Evolutionary conservation across 2,888 invertebrate species (phyloP).

Genomic region (Monopis laevigella): DNA sequence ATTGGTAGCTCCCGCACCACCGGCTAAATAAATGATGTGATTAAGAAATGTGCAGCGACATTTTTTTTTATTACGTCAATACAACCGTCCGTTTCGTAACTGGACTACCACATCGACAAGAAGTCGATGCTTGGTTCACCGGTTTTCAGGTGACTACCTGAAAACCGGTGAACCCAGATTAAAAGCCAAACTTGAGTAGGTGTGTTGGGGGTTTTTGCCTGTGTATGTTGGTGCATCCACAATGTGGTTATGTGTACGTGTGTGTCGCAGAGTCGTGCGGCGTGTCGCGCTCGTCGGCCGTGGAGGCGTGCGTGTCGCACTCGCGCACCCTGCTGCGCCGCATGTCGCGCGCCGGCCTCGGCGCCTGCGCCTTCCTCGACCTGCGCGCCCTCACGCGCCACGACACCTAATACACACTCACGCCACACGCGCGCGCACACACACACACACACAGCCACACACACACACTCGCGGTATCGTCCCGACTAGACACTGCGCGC

Average conservation of each 20-base stretch:
- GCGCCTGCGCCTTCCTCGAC: conserved; percentile 95
- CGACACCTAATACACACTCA: conserved; percentile 37
- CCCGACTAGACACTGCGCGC: background rate
- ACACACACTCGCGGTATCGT: conserved; percentile 14
- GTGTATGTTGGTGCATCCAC: conserved; percentile 8
- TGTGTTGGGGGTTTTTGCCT: no score
- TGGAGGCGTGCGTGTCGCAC: conserved; percentile 93
- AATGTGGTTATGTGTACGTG: background rate
- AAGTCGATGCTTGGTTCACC: no score
- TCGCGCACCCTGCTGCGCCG: conserved; percentile 87
- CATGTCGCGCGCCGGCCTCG: conserved; percentile 90
- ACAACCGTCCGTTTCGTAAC: no score
- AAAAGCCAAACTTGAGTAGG: no score
- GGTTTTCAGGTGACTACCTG: no score
- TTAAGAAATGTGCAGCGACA: no score
- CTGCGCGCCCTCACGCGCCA: conserved; percentile 83
- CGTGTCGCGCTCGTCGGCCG: conserved; percentile 88
- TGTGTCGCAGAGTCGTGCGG: conserved; percentile 82
- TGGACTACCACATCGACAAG: no score
- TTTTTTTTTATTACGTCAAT: no score
- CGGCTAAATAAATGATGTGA: no score
- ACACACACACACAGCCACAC: conserved; percentile 14
- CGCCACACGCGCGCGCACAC: conserved; percentile 47
- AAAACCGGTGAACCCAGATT: no score
- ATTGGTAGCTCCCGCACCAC: no score